Conservation (phyloP, 2,888 invertebrate genomes). For the Netelia virgata region DNA sequence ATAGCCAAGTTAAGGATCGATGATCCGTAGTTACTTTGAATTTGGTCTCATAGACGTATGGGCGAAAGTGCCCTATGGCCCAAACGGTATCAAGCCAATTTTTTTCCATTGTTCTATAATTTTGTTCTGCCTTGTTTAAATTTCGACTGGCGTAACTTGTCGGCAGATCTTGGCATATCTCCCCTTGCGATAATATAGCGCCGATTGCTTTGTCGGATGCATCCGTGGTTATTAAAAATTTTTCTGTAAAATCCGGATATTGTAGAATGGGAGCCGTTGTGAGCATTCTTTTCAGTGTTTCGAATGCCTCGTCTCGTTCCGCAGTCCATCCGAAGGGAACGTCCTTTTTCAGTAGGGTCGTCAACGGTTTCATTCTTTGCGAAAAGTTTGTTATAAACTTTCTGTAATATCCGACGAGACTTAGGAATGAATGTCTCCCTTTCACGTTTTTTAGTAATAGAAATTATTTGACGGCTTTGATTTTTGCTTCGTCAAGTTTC, state of each 20-base stretch:
- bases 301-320: too few species aligned
- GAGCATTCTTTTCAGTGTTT: too few species aligned
- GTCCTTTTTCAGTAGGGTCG: not conserved
- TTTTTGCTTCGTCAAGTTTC: not conserved
- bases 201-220: too few species aligned
- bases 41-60: constrained; percentile 80
- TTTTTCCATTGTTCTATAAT: constrained; percentile 80
- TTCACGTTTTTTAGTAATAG: too few species aligned
- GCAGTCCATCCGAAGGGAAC: too few species aligned
- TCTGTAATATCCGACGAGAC: not conserved
- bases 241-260: too few species aligned
- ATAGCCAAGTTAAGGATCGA: constrained; percentile 78
- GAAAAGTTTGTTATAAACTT: constrained; percentile 3
- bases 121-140: constrained; percentile 47
- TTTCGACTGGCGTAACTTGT: too few species aligned
- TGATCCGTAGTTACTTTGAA: constrained; percentile 81
- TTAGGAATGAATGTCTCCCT: not conserved
- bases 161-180: too few species aligned
- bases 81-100: constrained; percentile 81
- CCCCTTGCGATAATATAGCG: too few species aligned
- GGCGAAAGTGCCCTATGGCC: constrained; percentile 79
- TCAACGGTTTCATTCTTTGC: constrained; percentile 20
- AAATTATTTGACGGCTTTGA: not conserved
- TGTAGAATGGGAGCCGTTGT: too few species aligned
- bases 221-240: too few species aligned